Conservation (phyloP, 1,140 invertebrate genomes). For the Zaprionus taronus region DNA sequence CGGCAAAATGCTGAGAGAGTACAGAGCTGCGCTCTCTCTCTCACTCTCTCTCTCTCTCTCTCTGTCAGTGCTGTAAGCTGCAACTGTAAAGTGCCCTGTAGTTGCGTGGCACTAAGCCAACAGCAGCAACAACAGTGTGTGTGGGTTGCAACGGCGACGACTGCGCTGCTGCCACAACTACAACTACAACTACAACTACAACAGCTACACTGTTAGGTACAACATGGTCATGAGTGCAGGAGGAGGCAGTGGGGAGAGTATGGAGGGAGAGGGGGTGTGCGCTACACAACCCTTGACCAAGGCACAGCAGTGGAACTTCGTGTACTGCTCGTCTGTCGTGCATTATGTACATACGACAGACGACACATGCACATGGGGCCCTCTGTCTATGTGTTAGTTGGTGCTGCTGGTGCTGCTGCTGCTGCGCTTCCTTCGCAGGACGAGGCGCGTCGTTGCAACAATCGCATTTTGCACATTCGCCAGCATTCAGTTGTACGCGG, state of each 20-base stretch:
- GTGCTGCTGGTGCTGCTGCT: constrained; percentile 44
- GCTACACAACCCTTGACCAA: constrained; percentile 75
- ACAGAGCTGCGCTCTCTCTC: not conserved
- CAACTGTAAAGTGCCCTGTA: constrained; percentile 71
- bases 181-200: constrained; percentile 62
- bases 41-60: not conserved
- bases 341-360: constrained; percentile 53
- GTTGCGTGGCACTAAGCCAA: constrained; percentile 72
- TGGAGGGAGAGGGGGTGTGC: not conserved
- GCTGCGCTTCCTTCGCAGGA: constrained; percentile 57
- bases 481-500: constrained; percentile 79
- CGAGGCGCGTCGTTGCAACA: constrained; percentile 61
- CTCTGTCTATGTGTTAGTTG: constrained; percentile 64
- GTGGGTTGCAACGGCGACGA: constrained; percentile 63
- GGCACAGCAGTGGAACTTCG: constrained; percentile 52
- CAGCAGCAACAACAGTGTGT: constrained; percentile 23
- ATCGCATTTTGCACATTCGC: constrained; percentile 73
- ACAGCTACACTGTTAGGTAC: constrained; percentile 19
- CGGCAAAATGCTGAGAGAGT: constrained; percentile 55
- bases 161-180: constrained; percentile 52
- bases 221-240: constrained; percentile 1
- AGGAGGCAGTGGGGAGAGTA: not conserved
- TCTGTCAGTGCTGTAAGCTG: constrained; percentile 54
- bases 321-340: constrained; percentile 48
- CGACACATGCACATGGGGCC: constrained; percentile 44